These are phyloP conservation scores for Metaphire vulgaris DNA, from an alignment of 1,140 invertebrate genomes.

Conservation along the genomic window DNA sequence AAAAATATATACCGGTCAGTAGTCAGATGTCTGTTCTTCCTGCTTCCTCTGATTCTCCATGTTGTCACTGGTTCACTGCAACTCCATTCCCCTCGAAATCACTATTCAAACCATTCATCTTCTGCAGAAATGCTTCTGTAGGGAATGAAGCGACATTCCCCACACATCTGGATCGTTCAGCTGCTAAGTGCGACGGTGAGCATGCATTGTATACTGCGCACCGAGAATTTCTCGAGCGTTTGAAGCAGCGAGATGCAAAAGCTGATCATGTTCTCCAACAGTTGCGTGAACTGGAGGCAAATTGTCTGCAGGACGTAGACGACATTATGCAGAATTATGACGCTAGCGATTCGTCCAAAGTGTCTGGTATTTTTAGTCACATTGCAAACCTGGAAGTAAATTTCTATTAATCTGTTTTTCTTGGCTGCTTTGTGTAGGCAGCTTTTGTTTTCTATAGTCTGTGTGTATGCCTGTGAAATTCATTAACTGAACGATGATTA, in stretches of 20 bases:
- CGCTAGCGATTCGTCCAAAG: neutral
- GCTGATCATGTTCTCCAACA: neutral
- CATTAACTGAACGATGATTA: too few relatives aligned
- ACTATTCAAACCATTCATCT: conserved; percentile 74
- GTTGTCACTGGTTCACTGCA: conserved; percentile 68
- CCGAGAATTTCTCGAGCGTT: neutral
- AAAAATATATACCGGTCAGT: neutral
- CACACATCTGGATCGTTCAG: neutral
- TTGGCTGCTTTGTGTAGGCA: neutral
- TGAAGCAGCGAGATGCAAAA: neutral
- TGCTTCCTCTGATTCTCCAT: conserved; percentile 35
- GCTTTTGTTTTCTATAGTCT: too few relatives aligned
- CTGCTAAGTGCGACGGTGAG: neutral
- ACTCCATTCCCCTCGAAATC: conserved; percentile 65
- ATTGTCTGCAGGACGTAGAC: neutral
- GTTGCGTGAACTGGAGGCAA: neutral
- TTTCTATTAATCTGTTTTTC: neutral
- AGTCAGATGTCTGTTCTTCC: conserved; percentile 49
- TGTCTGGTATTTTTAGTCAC: neutral
- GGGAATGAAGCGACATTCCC: conserved; percentile 45
- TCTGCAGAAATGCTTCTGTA: conserved; percentile 59
- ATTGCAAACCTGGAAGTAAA: neutral
- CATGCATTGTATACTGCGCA: neutral
- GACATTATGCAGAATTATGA: neutral
- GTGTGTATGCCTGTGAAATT: too few relatives aligned